These are phyloP conservation scores for Andricus curvator DNA, from an alignment of 2,888 invertebrate genomes.

Conservation along the genomic window DNA sequence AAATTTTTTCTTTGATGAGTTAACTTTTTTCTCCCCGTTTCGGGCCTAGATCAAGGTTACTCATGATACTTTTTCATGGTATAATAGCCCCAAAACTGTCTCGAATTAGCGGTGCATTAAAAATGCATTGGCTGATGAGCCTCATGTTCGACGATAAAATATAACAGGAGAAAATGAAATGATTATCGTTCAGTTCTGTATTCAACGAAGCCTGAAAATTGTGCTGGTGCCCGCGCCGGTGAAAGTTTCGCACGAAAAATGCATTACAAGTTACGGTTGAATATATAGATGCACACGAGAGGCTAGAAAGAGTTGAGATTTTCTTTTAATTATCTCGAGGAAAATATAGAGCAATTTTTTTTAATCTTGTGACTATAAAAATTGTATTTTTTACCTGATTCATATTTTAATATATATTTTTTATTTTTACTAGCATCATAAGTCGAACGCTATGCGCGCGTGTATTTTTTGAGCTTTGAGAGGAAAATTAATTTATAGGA, in stretches of 20 bases:
- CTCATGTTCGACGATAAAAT: background rate
- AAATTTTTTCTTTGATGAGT: background rate
- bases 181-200: background rate
- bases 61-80: background rate
- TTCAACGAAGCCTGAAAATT: slow-evolving; percentile 33
- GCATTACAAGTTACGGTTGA: slow-evolving; percentile 33
- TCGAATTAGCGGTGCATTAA: slow-evolving; percentile 3
- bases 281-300: slow-evolving; percentile 4
- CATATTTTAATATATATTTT: too few relatives aligned
- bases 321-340: slow-evolving; percentile 21
- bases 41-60: background rate
- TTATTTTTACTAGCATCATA: too few relatives aligned
- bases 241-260: slow-evolving; percentile 37
- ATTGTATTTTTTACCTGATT: too few relatives aligned
- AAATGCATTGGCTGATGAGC: background rate
- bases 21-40: background rate
- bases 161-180: slow-evolving; percentile 23
- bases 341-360: slow-evolving; percentile 20
- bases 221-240: slow-evolving; percentile 15
- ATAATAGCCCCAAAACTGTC: background rate
- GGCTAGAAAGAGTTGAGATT: slow-evolving; percentile 12
- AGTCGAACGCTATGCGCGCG: too few relatives aligned
- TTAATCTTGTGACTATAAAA: background rate
- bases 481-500: too few relatives aligned
- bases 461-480: too few relatives aligned